Conservation (phyloP, 2,113 vertebrate genomes). For the Dryoscopus gambensis region DNA sequence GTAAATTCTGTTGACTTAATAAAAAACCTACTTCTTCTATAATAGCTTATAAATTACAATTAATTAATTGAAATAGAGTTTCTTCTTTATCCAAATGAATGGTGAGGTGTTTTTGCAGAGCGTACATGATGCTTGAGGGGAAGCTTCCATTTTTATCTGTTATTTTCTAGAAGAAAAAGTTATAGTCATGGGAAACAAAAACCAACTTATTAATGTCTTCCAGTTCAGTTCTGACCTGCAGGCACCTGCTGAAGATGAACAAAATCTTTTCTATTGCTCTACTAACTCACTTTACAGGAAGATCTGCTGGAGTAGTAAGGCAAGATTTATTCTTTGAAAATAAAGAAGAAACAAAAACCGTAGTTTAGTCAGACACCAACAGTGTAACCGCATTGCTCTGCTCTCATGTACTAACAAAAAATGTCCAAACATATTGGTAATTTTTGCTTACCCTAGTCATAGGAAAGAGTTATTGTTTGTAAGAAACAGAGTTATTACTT, state of each 20-base stretch:
- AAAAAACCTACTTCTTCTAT: neutral
- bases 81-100: neutral
- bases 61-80: neutral
- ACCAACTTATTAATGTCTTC: neutral
- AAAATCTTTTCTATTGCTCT: neutral
- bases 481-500: neutral
- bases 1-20: neutral
- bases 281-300: neutral
- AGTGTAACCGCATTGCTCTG: neutral
- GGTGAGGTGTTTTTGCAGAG: neutral
- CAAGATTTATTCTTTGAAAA: neutral
- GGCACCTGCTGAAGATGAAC: neutral
- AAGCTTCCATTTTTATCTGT: neutral
- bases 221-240: neutral
- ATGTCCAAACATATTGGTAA: neutral
- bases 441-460: neutral
- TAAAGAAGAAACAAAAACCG: neutral
- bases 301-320: neutral
- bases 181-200: neutral
- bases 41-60: neutral
- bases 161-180: neutral
- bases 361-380: neutral
- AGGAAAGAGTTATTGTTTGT: neutral
- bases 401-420: neutral
- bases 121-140: rapidly evolving